Conservation (phyloP, 2,888 invertebrate species). For the Nomada ferruginata region DNA sequence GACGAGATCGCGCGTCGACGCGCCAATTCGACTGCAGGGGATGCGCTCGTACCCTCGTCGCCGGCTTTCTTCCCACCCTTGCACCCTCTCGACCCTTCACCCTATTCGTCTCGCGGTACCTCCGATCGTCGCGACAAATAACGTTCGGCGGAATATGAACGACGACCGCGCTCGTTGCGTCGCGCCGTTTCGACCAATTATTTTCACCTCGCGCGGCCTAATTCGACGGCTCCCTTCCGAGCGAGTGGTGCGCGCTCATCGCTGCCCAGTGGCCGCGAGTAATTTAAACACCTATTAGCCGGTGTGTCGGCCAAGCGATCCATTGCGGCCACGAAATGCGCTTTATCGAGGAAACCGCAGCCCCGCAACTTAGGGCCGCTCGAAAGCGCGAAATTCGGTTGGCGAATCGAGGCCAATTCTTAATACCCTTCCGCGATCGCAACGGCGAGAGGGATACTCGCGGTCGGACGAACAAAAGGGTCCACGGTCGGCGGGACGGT, state of each 20-base stretch:
- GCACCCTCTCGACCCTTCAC: background rate
- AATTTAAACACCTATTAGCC: conserved; percentile 56
- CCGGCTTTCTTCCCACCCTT: background rate
- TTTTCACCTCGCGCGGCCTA: conserved; percentile 48
- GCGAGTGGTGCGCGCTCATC: conserved; percentile 18
- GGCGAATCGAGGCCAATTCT: conserved; percentile 28
- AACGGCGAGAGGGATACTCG: conserved; percentile 28
- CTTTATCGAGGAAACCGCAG: conserved; percentile 39
- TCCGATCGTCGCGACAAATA: conserved; percentile 16
- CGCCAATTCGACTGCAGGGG: conserved; percentile 41
- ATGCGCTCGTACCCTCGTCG: conserved; percentile 30
- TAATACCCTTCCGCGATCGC: conserved; percentile 24
- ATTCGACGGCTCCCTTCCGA: conserved; percentile 38
- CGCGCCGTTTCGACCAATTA: conserved; percentile 51
- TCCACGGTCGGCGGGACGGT: background rate
- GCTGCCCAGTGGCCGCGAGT: conserved; percentile 23
- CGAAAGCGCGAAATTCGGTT: background rate
- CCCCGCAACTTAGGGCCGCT: too few relatives aligned
- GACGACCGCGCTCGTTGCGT: conserved; percentile 35
- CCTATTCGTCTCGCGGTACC: conserved; percentile 26
- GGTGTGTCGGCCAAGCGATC: conserved; percentile 39
- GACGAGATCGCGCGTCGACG: conserved; percentile 23
- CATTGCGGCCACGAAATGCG: conserved; percentile 46
- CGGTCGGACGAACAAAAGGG: conserved; percentile 35
- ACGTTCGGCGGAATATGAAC: conserved; percentile 15